A percentile compares a stretch with the other conserved stretches of the same genome.
Evolutionary conservation across 2,113 vertebrate species (phyloP).

Genomic region (Rhinolophus sinicus): DNA sequence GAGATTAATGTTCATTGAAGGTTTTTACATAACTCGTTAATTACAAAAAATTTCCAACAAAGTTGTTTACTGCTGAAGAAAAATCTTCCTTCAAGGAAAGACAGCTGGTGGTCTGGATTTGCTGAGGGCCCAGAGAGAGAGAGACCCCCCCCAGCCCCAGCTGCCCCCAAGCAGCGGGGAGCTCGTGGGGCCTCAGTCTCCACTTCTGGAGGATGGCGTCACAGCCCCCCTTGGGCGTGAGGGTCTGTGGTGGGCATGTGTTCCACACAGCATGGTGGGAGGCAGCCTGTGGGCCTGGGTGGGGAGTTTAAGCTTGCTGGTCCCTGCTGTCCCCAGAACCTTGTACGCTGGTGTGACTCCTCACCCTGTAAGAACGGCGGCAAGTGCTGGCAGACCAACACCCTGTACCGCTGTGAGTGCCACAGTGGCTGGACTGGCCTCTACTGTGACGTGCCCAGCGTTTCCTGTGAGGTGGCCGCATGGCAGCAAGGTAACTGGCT

Average conservation of each 20-base stretch:
- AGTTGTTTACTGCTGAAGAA: not conserved
- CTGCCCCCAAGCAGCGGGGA: not conserved
- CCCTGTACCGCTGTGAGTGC: slow-evolving; percentile 93
- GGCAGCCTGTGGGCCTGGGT: rapidly evolving
- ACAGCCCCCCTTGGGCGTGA: too few species aligned
- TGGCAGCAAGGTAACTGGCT: slow-evolving; percentile 89
- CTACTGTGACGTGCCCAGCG: slow-evolving; percentile 95
- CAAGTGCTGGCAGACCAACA: slow-evolving; percentile 93
- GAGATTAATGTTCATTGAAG: rapidly evolving
- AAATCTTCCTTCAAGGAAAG: not conserved
- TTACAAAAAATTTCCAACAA: too few species aligned
- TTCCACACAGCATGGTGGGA: rapidly evolving
- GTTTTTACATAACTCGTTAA: rapidly evolving
- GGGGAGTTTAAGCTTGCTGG: rapidly evolving
- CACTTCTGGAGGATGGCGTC: rapidly evolving
- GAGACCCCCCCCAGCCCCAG: too few species aligned
- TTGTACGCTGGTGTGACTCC: slow-evolving; percentile 96
- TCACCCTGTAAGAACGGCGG: slow-evolving; percentile 96
- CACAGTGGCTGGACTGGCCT: slow-evolving; percentile 94
- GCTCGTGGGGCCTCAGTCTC: not conserved
- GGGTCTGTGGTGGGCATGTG: rapidly evolving
- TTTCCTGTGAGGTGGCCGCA: slow-evolving; percentile 97
- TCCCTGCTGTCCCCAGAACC: slow-evolving; percentile 84
- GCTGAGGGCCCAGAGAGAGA: not conserved
- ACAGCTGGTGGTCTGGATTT: not conserved